Evolutionary conservation across 1,140 invertebrate species (phyloP).

Genomic region (Drosophila truncata): DNA sequence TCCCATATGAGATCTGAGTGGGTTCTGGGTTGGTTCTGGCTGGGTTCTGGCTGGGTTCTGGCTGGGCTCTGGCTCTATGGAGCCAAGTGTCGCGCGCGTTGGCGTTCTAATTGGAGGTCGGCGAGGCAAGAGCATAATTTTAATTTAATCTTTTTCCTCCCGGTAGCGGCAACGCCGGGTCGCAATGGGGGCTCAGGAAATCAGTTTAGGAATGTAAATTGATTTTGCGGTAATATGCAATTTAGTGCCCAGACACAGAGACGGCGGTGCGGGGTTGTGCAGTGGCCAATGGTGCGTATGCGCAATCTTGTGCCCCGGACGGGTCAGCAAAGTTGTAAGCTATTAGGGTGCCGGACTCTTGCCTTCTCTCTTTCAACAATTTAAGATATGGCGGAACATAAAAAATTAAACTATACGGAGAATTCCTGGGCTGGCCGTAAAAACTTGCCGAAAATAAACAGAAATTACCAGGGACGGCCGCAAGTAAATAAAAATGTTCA

Average conservation of each 20-base stretch:
- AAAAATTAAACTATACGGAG: slow-evolving; percentile 62
- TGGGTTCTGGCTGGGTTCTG: background rate
- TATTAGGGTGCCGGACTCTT: slow-evolving; percentile 20
- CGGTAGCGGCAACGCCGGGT: slow-evolving; percentile 24
- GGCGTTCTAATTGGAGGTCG: slow-evolving; percentile 67
- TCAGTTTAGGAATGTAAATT: slow-evolving; percentile 83
- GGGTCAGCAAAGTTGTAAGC: slow-evolving; percentile 46
- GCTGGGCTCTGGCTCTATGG: background rate
- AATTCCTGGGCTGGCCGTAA: slow-evolving; percentile 50
- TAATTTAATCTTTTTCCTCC: slow-evolving; percentile 81
- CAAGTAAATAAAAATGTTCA: slow-evolving; percentile 83
- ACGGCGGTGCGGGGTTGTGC: slow-evolving; percentile 22
- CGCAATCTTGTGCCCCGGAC: slow-evolving; percentile 59
- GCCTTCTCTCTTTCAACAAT: slow-evolving; percentile 43
- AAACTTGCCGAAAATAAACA: slow-evolving; percentile 80
- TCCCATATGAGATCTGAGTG: slow-evolving; percentile 37
- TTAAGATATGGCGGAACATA: slow-evolving; percentile 47
- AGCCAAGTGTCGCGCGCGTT: slow-evolving; percentile 48
- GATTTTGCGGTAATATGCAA: slow-evolving; percentile 82
- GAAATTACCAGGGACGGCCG: slow-evolving; percentile 67
- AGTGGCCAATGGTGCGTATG: slow-evolving; percentile 75
- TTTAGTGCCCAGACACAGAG: slow-evolving; percentile 50
- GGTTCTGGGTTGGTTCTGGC: background rate
- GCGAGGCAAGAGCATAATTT: slow-evolving; percentile 67
- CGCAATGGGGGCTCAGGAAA: slow-evolving; percentile 47